phyloP scores from a whole-genome alignment of 2,888 invertebrate genomes.

The Tiliacea aurago region DNA sequence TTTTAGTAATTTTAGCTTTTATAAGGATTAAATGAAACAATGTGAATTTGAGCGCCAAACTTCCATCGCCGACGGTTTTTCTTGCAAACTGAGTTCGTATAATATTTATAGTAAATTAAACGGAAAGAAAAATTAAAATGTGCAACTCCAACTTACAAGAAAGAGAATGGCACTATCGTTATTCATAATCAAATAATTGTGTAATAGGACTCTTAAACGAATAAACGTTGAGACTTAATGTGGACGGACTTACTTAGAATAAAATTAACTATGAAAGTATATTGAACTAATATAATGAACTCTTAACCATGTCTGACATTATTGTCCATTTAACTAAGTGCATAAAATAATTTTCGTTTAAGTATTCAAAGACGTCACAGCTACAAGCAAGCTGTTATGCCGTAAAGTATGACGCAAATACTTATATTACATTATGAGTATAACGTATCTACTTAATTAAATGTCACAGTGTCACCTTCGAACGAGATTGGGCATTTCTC shows the following conservation, averaged over 20 bases:
- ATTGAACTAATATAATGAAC: too few relatives aligned
- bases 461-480: conserved; percentile 38
- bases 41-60: neutral
- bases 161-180: neutral
- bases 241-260: neutral
- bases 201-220: too few relatives aligned
- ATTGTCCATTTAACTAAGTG: conserved; percentile 5
- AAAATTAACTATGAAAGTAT: neutral
- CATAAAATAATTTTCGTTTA: neutral
- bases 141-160: too few relatives aligned
- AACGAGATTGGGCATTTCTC: conserved; percentile 24
- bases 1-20: too few relatives aligned
- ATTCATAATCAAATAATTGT: conserved; percentile 1
- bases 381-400: neutral
- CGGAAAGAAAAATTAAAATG: neutral
- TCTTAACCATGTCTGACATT: conserved; percentile 7
- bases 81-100: neutral
- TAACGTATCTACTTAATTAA: conserved; percentile 8
- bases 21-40: neutral
- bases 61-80: conserved; percentile 2
- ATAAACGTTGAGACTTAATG: neutral
- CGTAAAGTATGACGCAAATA: conserved; percentile 19
- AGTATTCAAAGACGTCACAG: conserved; percentile 3
- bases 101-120: conserved; percentile 1
- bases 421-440: neutral